Evolutionary conservation across 2,113 vertebrate species (phyloP).

Genomic region (Gymnobelideus leadbeateri): DNA sequence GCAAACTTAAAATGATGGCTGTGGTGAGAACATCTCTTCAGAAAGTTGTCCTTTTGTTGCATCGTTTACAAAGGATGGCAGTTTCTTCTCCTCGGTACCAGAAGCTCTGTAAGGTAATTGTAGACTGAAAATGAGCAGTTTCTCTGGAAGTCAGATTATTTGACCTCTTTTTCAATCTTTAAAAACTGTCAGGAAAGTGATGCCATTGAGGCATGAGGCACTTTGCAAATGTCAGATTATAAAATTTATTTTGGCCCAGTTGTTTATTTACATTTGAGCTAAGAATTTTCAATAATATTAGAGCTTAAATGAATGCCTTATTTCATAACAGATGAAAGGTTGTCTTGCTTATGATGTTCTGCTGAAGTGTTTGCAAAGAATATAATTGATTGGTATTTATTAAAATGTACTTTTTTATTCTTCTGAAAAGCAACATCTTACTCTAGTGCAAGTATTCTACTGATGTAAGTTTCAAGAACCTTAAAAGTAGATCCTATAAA

Average conservation of each 20-base stretch:
- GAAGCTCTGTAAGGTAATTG: slow-evolving; percentile 99
- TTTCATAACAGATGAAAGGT: slow-evolving; percentile 49
- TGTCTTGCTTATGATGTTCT: slow-evolving; percentile 50
- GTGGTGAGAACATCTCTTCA: slow-evolving; percentile 99
- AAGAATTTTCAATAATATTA: slow-evolving; percentile 36
- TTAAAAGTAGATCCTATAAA: slow-evolving; percentile 13
- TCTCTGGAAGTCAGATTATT: slow-evolving; percentile 53
- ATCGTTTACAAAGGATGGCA: slow-evolving; percentile 99
- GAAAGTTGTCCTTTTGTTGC: slow-evolving; percentile 99
- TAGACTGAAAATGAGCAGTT: slow-evolving; percentile 70
- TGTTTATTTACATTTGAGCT: slow-evolving; percentile 43
- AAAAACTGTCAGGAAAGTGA: slow-evolving; percentile 40
- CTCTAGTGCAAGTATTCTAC: slow-evolving; percentile 22
- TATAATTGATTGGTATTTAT: slow-evolving; percentile 45
- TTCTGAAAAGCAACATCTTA: slow-evolving; percentile 4
- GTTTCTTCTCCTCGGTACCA: slow-evolving; percentile 99
- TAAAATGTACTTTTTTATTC: slow-evolving; percentile 64
- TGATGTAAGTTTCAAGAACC: slow-evolving; percentile 1
- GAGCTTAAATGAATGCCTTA: slow-evolving; percentile 47
- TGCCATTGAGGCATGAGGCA: slow-evolving; percentile 24
- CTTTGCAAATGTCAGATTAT: slow-evolving; percentile 1
- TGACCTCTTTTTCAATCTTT: slow-evolving; percentile 50
- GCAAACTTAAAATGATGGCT: slow-evolving; percentile 99
- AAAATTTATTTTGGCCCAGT: slow-evolving; percentile 43
- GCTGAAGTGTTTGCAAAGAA: slow-evolving; percentile 56